Percentiles rank a stretch among this genome's conserved stretches.
These are phyloP conservation scores for Cervus canadensis DNA, from an alignment of 2,113 vertebrate genomes.

Conservation along the genomic window DNA sequence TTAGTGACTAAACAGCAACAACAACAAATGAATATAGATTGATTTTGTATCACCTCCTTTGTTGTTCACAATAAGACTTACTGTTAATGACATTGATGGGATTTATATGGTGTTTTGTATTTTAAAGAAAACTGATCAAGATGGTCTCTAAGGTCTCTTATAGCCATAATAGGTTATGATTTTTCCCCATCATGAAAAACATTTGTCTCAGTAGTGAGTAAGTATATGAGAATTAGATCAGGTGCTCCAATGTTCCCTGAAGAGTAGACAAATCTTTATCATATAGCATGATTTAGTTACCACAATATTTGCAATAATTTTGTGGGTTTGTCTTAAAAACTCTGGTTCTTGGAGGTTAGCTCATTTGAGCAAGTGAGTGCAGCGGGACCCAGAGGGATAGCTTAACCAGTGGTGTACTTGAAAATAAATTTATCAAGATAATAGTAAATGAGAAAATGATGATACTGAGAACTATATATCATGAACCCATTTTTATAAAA, in stretches of 20 bases:
- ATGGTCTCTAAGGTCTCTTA: neutral
- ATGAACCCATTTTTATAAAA: conserved; percentile 7
- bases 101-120: neutral
- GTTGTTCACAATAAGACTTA: neutral
- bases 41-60: neutral
- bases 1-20: neutral
- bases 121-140: neutral
- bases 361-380: neutral
- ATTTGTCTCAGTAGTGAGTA: conserved; percentile 5
- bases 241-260: neutral
- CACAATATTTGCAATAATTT: neutral
- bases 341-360: neutral
- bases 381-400: neutral
- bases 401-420: neutral
- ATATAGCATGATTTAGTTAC: neutral
- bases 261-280: neutral
- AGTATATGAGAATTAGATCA: neutral
- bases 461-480: neutral
- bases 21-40: neutral
- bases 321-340: neutral
- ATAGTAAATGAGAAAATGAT: neutral
- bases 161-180: neutral
- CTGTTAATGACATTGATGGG: neutral
- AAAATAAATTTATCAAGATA: neutral
- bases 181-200: neutral